These are phyloP conservation scores for Drosophila falleni DNA, from an alignment of 2,888 invertebrate species.

Conservation along the genomic window DNA sequence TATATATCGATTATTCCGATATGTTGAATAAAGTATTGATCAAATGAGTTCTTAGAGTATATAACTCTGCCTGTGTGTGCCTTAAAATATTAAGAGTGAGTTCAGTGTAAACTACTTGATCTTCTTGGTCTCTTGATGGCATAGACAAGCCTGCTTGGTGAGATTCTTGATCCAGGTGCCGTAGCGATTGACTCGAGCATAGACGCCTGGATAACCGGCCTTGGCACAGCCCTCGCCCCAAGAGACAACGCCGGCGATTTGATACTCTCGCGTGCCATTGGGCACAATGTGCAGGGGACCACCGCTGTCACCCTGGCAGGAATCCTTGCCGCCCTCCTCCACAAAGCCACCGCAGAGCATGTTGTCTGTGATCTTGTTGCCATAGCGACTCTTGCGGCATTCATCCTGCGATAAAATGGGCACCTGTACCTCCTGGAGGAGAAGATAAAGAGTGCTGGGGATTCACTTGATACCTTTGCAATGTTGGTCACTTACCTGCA, in stretches of 20 bases:
- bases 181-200: conserved; percentile 92
- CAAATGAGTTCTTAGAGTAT: background rate
- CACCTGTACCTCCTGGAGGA: conserved; percentile 89
- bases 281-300: conserved; percentile 83
- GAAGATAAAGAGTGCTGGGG: background rate
- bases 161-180: conserved; percentile 89
- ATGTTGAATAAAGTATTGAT: background rate
- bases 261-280: conserved; percentile 74
- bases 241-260: conserved; percentile 90
- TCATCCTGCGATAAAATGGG: conserved; percentile 89
- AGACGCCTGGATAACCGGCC: conserved; percentile 89
- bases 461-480: background rate
- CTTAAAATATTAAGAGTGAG: conserved; percentile 6
- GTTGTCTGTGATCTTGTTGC: conserved; percentile 84
- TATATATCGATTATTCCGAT: background rate
- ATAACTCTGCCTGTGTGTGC: conserved; percentile 24
- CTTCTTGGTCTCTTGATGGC: conserved; percentile 85
- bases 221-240: conserved; percentile 86
- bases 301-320: conserved; percentile 85
- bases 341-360: conserved; percentile 84
- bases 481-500: conserved; percentile 87
- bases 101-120: conserved; percentile 70
- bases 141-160: conserved; percentile 90
- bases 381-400: conserved; percentile 83
- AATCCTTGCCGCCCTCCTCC: conserved; percentile 83